Evolutionary conservation across 2,888 invertebrate species (phyloP).

Genomic region (Melieria omissa): DNA sequence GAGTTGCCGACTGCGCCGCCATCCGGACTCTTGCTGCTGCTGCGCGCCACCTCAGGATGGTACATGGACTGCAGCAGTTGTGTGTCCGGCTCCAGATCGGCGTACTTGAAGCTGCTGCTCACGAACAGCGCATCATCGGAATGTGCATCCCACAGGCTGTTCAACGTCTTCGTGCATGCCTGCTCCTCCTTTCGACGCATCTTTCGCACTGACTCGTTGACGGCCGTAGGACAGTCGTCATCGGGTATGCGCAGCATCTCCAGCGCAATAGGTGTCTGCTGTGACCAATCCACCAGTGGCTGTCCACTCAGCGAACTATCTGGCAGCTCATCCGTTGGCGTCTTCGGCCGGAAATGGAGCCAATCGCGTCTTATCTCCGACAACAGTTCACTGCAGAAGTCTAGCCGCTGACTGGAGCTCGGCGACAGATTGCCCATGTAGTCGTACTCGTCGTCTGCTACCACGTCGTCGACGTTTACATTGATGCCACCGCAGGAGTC

Average conservation of each 20-base stretch:
- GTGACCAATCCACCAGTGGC: slow-evolving; percentile 60
- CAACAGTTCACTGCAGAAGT: slow-evolving; percentile 62
- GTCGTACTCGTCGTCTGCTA: slow-evolving; percentile 47
- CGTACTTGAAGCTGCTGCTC: slow-evolving; percentile 61
- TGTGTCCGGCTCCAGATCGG: slow-evolving; percentile 62
- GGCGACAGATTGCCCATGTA: slow-evolving; percentile 56
- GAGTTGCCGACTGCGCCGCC: slow-evolving; percentile 48
- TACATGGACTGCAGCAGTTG: slow-evolving; percentile 59
- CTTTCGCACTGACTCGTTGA: slow-evolving; percentile 26
- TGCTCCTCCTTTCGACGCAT: slow-evolving; percentile 16
- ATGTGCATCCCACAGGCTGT: slow-evolving; percentile 43
- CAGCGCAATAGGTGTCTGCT: slow-evolving; percentile 61
- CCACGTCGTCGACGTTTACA: slow-evolving; percentile 42
- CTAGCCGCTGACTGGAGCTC: slow-evolving; percentile 59
- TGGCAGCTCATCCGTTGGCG: slow-evolving; percentile 58
- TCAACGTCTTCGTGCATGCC: slow-evolving; percentile 18
- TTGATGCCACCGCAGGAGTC: slow-evolving; percentile 33
- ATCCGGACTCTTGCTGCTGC: slow-evolving; percentile 57
- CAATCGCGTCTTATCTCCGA: slow-evolving; percentile 64
- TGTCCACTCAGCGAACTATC: slow-evolving; percentile 42
- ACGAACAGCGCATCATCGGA: slow-evolving; percentile 53
- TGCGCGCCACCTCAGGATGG: slow-evolving; percentile 52
- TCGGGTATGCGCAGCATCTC: slow-evolving; percentile 59
- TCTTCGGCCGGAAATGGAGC: slow-evolving; percentile 66
- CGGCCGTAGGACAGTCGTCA: background rate